A percentile compares a stretch with the other conserved stretches of the same genome.
phyloP scores from a whole-genome alignment of 2,113 vertebrate species.

The Tragelaphus scriptus region DNA sequence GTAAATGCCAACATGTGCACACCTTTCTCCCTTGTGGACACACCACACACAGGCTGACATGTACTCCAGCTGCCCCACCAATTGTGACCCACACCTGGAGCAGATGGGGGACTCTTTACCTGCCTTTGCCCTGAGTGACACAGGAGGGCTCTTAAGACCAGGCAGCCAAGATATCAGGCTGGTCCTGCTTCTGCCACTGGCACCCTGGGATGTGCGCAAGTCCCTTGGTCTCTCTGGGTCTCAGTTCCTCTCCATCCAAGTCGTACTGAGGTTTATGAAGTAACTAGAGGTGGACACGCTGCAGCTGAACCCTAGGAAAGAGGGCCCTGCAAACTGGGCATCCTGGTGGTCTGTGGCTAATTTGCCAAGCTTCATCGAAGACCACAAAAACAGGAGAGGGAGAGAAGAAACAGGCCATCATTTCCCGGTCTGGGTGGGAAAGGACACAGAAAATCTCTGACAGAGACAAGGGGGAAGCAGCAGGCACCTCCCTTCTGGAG shows the following conservation, averaged over 20 bases:
- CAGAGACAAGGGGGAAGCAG: background rate
- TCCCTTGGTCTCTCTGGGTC: background rate
- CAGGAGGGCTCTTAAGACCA: background rate
- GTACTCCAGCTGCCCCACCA: no score
- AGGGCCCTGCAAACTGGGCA: background rate
- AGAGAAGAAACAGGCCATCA: background rate
- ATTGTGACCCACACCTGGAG: fast-evolving
- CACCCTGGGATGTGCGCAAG: background rate
- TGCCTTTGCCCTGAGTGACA: background rate
- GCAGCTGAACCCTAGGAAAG: background rate
- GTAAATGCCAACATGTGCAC: no score
- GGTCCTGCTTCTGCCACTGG: background rate
- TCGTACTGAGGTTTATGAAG: background rate
- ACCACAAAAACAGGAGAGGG: background rate
- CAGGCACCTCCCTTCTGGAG: background rate
- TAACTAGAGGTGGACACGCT: background rate
- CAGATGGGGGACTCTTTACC: background rate
- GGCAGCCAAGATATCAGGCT: background rate
- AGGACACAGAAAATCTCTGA: background rate
- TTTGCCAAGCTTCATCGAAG: no score
- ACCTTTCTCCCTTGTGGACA: background rate
- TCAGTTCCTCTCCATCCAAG: background rate
- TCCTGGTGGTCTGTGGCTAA: background rate
- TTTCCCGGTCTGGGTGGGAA: background rate
- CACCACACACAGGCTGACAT: no score